Evolutionary conservation across 1,140 invertebrate genomes (phyloP).

Genomic region (Sitobion miscanthi): DNA sequence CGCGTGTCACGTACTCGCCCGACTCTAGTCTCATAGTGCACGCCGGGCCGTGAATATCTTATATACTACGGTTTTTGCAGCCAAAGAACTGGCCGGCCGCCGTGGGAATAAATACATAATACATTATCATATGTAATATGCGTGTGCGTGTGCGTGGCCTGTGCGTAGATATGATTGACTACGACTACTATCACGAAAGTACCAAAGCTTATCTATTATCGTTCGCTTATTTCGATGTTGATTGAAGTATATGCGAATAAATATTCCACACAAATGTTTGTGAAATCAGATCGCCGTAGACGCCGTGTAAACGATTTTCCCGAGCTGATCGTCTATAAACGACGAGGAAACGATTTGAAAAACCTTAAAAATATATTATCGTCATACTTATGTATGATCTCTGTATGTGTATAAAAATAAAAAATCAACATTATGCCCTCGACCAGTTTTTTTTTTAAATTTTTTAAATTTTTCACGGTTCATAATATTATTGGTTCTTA

Average conservation of each 20-base stretch:
- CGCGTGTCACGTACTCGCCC: conserved; percentile 17
- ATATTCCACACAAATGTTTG: background rate
- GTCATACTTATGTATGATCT: no score
- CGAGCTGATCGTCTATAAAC: no score
- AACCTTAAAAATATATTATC: no score
- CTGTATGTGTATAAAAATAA: no score
- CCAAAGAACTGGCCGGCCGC: background rate
- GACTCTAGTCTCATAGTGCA: background rate
- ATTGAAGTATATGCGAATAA: no score
- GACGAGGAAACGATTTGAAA: no score
- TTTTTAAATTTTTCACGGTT: no score
- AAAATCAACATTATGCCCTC: no score
- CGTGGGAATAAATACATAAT: background rate
- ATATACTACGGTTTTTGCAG: background rate
- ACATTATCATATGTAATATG: background rate
- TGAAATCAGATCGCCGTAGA: background rate
- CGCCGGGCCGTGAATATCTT: conserved; percentile 39
- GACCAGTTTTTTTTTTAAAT: no score
- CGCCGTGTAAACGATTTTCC: no score
- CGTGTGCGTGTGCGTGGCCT: background rate
- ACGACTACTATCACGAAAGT: background rate
- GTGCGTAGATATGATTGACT: background rate
- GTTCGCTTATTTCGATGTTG: background rate
- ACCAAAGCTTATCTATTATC: background rate
- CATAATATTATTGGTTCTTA: no score